Percentiles rank a stretch among this genome's conserved stretches.
phyloP scores from a whole-genome alignment of 2,797 vertebrate species.

The Pangasius mekongensis region DNA sequence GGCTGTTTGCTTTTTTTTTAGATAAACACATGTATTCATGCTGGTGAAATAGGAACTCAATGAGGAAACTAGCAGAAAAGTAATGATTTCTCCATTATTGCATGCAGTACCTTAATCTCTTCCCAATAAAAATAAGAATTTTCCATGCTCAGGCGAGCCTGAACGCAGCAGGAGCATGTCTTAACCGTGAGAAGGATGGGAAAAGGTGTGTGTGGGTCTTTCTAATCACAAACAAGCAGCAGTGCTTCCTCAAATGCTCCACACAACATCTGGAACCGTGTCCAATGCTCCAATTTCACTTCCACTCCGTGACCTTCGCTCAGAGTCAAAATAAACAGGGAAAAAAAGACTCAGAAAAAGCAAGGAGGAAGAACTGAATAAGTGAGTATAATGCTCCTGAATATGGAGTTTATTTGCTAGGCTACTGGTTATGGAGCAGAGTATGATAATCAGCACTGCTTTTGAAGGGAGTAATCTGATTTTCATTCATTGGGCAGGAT shows the following conservation, averaged over 20 bases:
- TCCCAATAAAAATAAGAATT: background rate
- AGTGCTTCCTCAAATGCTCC: constrained; percentile 53
- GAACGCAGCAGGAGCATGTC: background rate
- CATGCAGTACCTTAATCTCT: background rate
- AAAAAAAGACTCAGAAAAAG: background rate
- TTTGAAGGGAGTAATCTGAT: constrained; percentile 73
- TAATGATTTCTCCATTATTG: background rate
- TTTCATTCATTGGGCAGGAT: constrained; percentile 76
- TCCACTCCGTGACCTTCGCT: constrained; percentile 69
- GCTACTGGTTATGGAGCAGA: constrained; percentile 56
- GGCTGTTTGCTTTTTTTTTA: background rate
- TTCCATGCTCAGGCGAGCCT: background rate
- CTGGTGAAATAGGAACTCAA: background rate
- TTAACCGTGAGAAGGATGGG: background rate
- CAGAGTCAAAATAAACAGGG: constrained; percentile 64
- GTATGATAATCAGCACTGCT: constrained; percentile 60
- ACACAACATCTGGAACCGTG: constrained; percentile 70
- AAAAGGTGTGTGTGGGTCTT: background rate
- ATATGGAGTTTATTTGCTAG: constrained; percentile 54
- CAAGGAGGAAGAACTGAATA: background rate
- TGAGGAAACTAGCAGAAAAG: background rate
- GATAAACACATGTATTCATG: background rate
- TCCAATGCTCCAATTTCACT: constrained; percentile 64
- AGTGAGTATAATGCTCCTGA: constrained; percentile 8
- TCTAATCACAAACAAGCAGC: constrained; percentile 63